Evolutionary conservation across 2,888 invertebrate genomes (phyloP).

Genomic region (Cotesia congregata): DNA sequence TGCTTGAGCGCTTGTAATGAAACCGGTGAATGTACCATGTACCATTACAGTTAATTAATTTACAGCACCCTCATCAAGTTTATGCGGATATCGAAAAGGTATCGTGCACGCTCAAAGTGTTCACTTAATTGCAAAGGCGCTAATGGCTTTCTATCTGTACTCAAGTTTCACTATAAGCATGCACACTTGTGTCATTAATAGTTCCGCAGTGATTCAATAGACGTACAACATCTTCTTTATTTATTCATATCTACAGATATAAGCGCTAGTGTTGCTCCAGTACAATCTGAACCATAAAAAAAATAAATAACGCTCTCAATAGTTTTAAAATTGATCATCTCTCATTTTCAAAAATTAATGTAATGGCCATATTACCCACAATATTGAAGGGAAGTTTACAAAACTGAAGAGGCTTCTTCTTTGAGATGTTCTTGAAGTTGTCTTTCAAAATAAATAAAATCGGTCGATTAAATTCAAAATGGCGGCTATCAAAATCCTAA

Average conservation of each 20-base stretch:
- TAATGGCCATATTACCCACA: no score
- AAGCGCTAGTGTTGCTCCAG: no score
- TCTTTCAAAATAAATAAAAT: no score
- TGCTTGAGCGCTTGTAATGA: background rate
- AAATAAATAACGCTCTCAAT: no score
- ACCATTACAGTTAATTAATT: constrained; percentile 21
- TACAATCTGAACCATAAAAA: constrained; percentile 48
- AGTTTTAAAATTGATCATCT: no score
- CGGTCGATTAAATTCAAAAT: no score
- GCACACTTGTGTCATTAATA: constrained; percentile 45
- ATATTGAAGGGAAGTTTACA: no score
- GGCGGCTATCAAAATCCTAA: no score
- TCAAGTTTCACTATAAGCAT: constrained; percentile 39
- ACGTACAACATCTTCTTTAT: background rate
- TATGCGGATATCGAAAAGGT: constrained; percentile 47
- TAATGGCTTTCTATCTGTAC: constrained; percentile 55
- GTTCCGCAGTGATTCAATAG: constrained; percentile 46
- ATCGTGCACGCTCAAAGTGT: constrained; percentile 53
- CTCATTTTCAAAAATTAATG: no score
- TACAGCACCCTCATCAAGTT: constrained; percentile 20
- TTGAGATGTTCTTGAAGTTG: constrained; percentile 9
- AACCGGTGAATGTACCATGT: background rate
- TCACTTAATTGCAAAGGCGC: constrained; percentile 62
- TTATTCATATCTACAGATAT: background rate
- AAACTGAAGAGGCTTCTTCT: constrained; percentile 2